Evolutionary conservation across 2,888 invertebrate species (phyloP), one percentile per base, ranked within the genome.

Genomic region (Trypoxylon attenuatum): DNA sequence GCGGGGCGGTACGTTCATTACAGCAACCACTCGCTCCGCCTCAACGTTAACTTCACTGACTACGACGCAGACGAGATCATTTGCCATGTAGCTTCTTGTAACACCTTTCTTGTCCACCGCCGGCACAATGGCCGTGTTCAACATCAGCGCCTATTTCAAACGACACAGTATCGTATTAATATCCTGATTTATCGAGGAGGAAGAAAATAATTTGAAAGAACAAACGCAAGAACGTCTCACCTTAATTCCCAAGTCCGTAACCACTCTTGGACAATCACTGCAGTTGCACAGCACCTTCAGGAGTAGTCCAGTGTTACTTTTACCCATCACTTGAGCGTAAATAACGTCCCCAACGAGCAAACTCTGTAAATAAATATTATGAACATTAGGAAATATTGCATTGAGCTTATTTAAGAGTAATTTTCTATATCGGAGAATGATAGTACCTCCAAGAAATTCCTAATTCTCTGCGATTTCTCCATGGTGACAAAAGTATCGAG

Each of bases 31-130:
- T 89, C 95, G 95, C 89, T 95, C 95, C 54, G 94, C 92, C 87
- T 95, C 95, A 45, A 94, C 92, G 85, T 94, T 94, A 70, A 95
- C 93, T 90, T 94, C 95, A 81, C 95, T 90, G 51, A 96, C 93
- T 90, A 95, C 95, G 87, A 95, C 95, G 90, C 95, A 94, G 61
- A 96, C 93, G 79, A 93, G 92, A 89, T 96, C 95, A 89, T 94
- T 94, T 88, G 91, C 91, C 88, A 92, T 91, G 90, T 93, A 95
- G 88, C 90, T 90, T 87, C 94, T 92, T 86, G 92, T 91, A 69
- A 93, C 90, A 87, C 92, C 93, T 87, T 92, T 93, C 90, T 94
- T 94, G 90, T 94, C 94, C 84, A 93, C 90, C 45, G 94, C 94
- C 63, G 92, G 92, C 88, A 93, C 92, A 88, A 92, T 91, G 68